Evolutionary conservation across 2,888 invertebrate genomes (phyloP).

Genomic region (Lysandra bellargus): DNA sequence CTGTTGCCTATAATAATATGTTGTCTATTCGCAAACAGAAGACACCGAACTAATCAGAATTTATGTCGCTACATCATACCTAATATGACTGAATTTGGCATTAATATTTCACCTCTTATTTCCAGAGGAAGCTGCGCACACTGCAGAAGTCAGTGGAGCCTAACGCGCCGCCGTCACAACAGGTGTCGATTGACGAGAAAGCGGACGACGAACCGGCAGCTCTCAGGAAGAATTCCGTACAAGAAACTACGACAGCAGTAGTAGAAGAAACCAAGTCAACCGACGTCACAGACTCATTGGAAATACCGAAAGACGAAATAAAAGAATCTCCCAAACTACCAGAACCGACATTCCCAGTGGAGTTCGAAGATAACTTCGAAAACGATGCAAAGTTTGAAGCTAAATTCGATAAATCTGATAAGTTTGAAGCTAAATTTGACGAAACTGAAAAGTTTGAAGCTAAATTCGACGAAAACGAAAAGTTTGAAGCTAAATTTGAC

Average conservation of each 20-base stretch:
- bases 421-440: neutral
- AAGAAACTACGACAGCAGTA: constrained; percentile 31
- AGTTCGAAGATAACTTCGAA: constrained; percentile 59
- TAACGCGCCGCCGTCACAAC: constrained; percentile 55
- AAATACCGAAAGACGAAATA: neutral
- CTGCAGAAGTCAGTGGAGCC: constrained; percentile 81
- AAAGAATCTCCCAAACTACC: constrained; percentile 48
- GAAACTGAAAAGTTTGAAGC: constrained; percentile 39
- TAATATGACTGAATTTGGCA: neutral
- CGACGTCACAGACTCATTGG: constrained; percentile 37
- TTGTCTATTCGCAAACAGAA: too few relatives aligned
- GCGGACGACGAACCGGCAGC: constrained; percentile 47
- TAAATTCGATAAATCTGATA: constrained; percentile 43
- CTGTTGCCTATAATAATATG: too few relatives aligned
- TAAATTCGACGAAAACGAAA: constrained; percentile 52
- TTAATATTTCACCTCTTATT: neutral
- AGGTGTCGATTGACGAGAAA: constrained; percentile 63
- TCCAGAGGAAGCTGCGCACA: constrained; percentile 84
- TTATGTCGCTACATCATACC: neutral
- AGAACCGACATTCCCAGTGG: constrained; percentile 61
- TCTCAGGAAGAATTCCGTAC: constrained; percentile 44
- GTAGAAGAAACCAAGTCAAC: constrained; percentile 39
- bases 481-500: constrained; percentile 46
- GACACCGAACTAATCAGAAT: too few relatives aligned
- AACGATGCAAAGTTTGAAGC: constrained; percentile 37